Evolutionary conservation across 2,797 vertebrate genomes (phyloP).

Genomic region (Muscicapa striata): DNA sequence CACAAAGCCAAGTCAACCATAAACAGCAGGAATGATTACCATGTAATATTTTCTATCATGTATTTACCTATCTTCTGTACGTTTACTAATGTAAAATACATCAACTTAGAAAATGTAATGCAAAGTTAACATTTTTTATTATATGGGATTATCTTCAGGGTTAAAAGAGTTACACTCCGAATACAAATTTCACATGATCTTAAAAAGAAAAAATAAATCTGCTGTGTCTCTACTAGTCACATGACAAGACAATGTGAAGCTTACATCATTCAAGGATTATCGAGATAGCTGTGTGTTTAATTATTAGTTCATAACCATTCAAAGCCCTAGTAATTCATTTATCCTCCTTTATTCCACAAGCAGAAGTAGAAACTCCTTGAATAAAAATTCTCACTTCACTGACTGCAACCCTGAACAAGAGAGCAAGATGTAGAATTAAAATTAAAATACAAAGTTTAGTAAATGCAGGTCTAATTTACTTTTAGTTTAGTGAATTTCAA

Average conservation of each 20-base stretch:
- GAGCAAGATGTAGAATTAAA: constrained; percentile 2
- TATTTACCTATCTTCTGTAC: neutral
- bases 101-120: constrained; percentile 17
- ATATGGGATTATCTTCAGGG: constrained; percentile 28
- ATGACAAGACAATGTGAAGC: neutral
- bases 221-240: neutral
- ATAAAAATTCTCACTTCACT: constrained; percentile 20
- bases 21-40: constrained; percentile 9
- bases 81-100: constrained; percentile 52
- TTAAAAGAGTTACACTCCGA: constrained; percentile 2
- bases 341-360: neutral
- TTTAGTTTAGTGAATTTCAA: neutral
- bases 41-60: neutral
- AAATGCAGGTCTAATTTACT: neutral
- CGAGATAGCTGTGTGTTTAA: neutral
- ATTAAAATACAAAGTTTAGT: neutral
- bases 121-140: constrained; percentile 28
- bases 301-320: neutral
- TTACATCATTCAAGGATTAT: constrained; percentile 10
- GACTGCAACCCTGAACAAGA: neutral
- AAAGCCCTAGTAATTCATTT: neutral
- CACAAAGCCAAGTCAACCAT: constrained; percentile 33
- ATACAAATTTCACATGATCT: neutral
- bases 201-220: neutral
- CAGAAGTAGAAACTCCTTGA: neutral